phyloP scores from a whole-genome alignment of 2,888 invertebrate species.

The Phoronis australis region DNA sequence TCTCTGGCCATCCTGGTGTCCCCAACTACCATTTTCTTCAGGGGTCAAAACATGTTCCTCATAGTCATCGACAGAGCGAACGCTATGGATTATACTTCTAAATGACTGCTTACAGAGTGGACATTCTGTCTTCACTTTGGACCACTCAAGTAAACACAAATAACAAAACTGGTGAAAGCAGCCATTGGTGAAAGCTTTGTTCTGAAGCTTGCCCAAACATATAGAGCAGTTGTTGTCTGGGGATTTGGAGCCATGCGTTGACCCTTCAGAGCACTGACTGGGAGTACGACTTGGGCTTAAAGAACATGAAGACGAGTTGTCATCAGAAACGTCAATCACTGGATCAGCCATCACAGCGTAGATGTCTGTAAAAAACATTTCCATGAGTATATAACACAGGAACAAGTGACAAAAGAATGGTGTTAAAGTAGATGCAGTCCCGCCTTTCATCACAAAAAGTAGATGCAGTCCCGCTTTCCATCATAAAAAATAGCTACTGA shows the following conservation, averaged over 20 bases:
- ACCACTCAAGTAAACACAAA: constrained; percentile 87
- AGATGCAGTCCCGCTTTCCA: too few species aligned
- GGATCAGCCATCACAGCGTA: too few species aligned
- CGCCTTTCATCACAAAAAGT: too few species aligned
- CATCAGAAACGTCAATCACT: too few species aligned
- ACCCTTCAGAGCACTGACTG: too few species aligned
- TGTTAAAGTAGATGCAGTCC: too few species aligned
- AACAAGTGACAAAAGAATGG: too few species aligned
- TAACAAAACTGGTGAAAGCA: constrained; percentile 94
- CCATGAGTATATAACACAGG: too few species aligned
- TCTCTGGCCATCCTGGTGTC: constrained; percentile 22
- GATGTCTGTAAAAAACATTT: too few species aligned
- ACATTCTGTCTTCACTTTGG: constrained; percentile 88
- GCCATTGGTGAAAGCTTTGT: constrained; percentile 86
- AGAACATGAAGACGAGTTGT: too few species aligned
- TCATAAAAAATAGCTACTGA: too few species aligned
- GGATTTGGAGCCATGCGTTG: constrained; percentile 18
- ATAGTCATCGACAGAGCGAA: constrained; percentile 78
- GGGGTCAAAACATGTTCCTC: constrained; percentile 67
- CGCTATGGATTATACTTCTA: constrained; percentile 86
- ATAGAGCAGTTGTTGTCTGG: constrained; percentile 73
- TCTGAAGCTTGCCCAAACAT: constrained; percentile 77
- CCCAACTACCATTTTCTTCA: constrained; percentile 8
- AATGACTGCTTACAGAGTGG: constrained; percentile 91
- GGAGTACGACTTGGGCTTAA: too few species aligned